phyloP scores from a whole-genome alignment of 35 echinoderm and acorn worm genomes.

The Heliocidaris tuberculata region DNA sequence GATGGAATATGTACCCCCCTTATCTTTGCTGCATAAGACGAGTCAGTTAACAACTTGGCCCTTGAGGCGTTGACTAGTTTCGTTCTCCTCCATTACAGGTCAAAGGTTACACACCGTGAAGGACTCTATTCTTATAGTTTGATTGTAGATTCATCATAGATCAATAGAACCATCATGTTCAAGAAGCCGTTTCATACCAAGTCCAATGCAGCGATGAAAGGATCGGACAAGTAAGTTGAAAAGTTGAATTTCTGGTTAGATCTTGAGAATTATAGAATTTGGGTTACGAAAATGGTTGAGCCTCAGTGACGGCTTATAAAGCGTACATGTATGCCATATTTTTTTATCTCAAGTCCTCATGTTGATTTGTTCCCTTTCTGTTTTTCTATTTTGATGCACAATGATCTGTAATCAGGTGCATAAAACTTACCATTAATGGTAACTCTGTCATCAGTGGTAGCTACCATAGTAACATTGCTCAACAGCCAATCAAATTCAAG shows the following conservation, averaged over 20 bases:
- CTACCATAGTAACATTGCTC: no score
- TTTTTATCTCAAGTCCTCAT: no score
- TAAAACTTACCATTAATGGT: no score
- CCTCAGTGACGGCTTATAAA: no score
- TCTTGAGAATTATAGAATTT: not conserved
- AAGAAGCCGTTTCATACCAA: conserved; percentile 84
- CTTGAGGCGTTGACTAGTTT: not conserved
- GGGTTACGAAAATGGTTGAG: no score
- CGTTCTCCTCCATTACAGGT: not conserved
- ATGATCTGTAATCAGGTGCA: no score
- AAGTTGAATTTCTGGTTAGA: not conserved
- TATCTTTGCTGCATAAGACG: not conserved
- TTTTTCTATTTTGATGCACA: no score
- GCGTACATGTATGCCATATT: no score
- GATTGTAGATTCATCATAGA: not conserved
- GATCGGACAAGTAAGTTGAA: conserved; percentile 71
- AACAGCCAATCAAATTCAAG: no score
- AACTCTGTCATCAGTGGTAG: no score
- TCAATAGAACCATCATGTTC: conserved; percentile 62
- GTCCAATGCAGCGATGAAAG: conserved; percentile 82
- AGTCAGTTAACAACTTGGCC: not conserved
- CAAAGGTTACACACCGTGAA: not conserved
- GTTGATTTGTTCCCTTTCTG: no score
- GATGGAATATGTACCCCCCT: no score
- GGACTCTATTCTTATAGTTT: not conserved